phyloP scores from a whole-genome alignment of 2,888 invertebrate species.

The Drosophila prostipennis region DNA sequence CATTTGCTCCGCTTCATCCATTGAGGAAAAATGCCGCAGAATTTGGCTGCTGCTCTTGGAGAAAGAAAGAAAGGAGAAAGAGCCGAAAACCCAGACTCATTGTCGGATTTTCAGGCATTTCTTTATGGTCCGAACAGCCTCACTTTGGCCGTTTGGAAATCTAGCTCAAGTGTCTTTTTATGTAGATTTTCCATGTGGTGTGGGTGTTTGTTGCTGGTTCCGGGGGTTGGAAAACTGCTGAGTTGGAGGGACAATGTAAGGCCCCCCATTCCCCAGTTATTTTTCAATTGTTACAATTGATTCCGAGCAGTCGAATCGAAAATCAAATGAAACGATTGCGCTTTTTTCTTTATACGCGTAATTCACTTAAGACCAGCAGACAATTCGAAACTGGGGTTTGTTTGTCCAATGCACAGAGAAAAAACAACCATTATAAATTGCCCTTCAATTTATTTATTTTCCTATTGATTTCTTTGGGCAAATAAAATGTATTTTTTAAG shows the following conservation, averaged over 20 bases:
- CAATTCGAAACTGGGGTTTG: slow-evolving; percentile 19
- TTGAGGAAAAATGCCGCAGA: slow-evolving; percentile 9
- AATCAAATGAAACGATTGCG: slow-evolving; percentile 73
- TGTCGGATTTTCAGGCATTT: slow-evolving; percentile 21
- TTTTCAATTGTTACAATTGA: slow-evolving; percentile 75
- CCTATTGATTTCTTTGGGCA: neutral
- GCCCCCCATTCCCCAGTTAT: slow-evolving; percentile 22
- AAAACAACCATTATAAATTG: slow-evolving; percentile 2
- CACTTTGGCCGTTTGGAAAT: slow-evolving; percentile 42
- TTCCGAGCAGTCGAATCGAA: slow-evolving; percentile 36
- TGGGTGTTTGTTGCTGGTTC: neutral
- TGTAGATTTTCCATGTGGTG: slow-evolving; percentile 59
- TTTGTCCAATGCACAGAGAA: slow-evolving; percentile 11
- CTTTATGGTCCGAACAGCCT: slow-evolving; percentile 29
- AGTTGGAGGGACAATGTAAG: slow-evolving; percentile 7
- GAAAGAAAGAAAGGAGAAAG: slow-evolving; percentile 2
- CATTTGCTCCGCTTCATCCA: slow-evolving; percentile 39
- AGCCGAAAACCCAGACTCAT: slow-evolving; percentile 10
- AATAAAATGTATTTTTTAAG: neutral
- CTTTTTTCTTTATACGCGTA: slow-evolving; percentile 51
- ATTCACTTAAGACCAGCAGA: slow-evolving; percentile 46
- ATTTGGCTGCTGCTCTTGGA: neutral
- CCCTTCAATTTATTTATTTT: neutral
- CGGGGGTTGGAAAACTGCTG: neutral
- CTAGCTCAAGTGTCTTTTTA: slow-evolving; percentile 71